phyloP scores from a whole-genome alignment of 2,113 vertebrate genomes.

The Grammomys surdaster region DNA sequence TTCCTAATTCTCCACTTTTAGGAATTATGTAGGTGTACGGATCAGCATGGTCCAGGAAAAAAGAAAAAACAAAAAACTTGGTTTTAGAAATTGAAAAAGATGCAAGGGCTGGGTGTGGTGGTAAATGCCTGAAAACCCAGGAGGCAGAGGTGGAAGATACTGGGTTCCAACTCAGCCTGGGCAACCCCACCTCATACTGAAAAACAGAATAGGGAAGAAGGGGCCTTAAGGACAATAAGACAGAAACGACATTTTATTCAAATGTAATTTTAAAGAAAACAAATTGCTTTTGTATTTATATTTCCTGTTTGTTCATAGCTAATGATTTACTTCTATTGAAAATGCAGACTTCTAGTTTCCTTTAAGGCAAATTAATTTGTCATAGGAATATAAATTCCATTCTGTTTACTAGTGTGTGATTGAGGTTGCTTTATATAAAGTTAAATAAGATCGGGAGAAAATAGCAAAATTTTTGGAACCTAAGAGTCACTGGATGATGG shows the following conservation, averaged over 20 bases:
- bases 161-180: neutral
- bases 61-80: neutral
- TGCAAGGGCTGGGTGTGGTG: neutral
- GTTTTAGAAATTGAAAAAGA: conserved; percentile 13
- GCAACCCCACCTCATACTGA: neutral
- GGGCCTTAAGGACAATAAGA: neutral
- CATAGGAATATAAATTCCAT: neutral
- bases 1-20: conserved; percentile 72
- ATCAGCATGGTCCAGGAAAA: conserved; percentile 21
- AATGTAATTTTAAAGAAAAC: conserved; percentile 53
- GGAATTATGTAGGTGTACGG: conserved; percentile 68
- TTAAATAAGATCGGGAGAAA: conserved; percentile 57
- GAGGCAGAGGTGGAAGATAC: neutral
- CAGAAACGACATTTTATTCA: conserved; percentile 9
- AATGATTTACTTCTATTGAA: conserved; percentile 49
- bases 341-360: conserved; percentile 24
- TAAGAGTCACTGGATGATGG: neutral
- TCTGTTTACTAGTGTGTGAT: neutral
- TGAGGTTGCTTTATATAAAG: conserved; percentile 35
- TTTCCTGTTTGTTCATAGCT: neutral
- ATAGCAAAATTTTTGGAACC: neutral
- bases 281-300: conserved; percentile 49
- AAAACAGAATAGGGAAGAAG: neutral
- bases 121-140: neutral
- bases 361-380: conserved; percentile 53